Conservation (phyloP, 2,797 vertebrate genomes). For the Mus spretus region DNA sequence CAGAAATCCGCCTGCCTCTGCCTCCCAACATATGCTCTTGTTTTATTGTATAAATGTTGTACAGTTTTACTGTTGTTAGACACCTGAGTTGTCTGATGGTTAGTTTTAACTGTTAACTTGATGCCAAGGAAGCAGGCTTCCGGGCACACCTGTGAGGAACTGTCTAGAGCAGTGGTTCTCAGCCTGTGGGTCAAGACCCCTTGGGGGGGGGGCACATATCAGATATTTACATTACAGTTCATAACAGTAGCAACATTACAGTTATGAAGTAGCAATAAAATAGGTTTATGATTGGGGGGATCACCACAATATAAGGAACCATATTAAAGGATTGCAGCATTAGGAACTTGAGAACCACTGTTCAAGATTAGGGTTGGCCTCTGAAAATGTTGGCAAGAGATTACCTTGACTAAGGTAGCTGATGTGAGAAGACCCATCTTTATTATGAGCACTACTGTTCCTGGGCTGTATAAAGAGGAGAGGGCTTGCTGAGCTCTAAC, state of each 20-base stretch:
- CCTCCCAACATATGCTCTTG: background rate
- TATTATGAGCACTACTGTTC: background rate
- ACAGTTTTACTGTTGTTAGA: background rate
- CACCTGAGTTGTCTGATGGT: background rate
- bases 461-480: background rate
- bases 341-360: background rate
- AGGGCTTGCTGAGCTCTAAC: background rate
- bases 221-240: background rate
- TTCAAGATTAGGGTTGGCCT: background rate
- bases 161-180: background rate
- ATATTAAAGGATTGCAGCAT: background rate
- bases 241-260: background rate
- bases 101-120: background rate
- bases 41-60: background rate
- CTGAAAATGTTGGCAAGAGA: background rate
- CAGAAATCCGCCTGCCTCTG: no score
- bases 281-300: no score
- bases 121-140: background rate
- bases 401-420: background rate
- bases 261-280: background rate
- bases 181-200: background rate
- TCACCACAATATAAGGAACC: background rate
- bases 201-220: background rate
- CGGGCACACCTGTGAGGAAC: no score
- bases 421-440: no score